Conservation (phyloP, 2,113 vertebrate genomes). For the Phaethon lepturus region DNA sequence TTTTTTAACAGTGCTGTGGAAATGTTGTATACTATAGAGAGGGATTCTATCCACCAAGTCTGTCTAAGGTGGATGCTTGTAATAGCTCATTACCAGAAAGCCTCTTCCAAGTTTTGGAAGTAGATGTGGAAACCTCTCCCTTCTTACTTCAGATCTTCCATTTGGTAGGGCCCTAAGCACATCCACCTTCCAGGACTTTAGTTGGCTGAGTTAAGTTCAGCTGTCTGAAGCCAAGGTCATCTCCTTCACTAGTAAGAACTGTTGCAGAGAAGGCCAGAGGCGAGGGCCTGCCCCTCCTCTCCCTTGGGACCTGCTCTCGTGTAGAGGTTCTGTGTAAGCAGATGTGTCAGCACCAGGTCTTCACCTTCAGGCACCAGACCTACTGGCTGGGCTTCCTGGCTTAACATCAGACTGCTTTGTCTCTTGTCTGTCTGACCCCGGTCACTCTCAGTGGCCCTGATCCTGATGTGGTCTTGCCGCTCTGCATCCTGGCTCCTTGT, state of each 20-base stretch:
- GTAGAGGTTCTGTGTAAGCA: not conserved
- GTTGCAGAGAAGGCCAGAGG: not conserved
- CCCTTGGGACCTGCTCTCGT: not conserved
- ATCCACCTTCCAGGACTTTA: not conserved
- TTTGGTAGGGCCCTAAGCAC: not conserved
- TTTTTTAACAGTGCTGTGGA: not conserved
- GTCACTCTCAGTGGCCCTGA: not conserved
- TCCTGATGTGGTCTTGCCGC: not conserved
- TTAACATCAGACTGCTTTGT: not conserved
- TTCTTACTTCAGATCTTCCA: not conserved
- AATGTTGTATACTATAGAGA: not conserved
- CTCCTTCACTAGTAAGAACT: not conserved
- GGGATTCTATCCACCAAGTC: not conserved
- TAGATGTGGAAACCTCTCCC: not conserved
- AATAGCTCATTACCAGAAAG: not conserved
- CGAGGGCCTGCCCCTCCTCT: not conserved
- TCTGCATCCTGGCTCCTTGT: not conserved
- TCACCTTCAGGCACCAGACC: not conserved
- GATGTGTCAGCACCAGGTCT: not conserved
- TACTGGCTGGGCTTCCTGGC: not conserved
- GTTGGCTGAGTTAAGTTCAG: not conserved
- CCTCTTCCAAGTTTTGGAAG: not conserved
- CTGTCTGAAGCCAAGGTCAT: not conserved
- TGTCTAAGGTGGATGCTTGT: not conserved
- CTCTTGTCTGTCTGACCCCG: not conserved